Percentiles rank a stretch among this genome's conserved stretches.
Conservation (phyloP, 2,888 invertebrate genomes). For the Caenorhabditis doughertyi region DNA sequence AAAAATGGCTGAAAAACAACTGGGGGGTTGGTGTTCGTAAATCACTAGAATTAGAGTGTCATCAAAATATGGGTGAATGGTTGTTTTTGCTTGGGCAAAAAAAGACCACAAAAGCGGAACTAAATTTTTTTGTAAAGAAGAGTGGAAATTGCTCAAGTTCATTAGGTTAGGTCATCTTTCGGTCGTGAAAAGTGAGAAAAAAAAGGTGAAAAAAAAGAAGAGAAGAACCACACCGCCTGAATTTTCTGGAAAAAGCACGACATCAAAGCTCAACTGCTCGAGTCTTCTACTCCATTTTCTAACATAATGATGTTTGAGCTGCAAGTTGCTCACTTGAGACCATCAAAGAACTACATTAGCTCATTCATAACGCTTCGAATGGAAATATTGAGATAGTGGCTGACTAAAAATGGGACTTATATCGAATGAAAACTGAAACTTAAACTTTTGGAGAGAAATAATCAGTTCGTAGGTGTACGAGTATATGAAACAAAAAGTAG, state of each 20-base stretch:
- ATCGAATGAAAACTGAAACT: too few species aligned
- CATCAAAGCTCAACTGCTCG: constrained; percentile 18
- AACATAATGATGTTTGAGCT: constrained; percentile 34
- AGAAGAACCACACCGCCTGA: not conserved
- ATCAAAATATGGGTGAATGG: not conserved
- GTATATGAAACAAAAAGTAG: too few species aligned
- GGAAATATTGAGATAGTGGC: not conserved
- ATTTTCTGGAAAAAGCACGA: constrained; percentile 30
- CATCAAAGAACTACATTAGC: constrained; percentile 36
- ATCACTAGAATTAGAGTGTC: constrained; percentile 6
- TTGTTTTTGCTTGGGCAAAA: not conserved
- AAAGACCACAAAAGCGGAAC: constrained; percentile 1
- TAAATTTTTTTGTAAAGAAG: not conserved
- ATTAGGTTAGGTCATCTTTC: not conserved
- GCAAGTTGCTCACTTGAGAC: constrained; percentile 26
- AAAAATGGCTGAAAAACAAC: not conserved
- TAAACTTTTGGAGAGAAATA: too few species aligned
- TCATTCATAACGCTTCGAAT: constrained; percentile 12
- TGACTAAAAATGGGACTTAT: not conserved
- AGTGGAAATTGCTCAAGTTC: not conserved
- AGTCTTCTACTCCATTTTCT: not conserved
- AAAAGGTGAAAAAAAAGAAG: not conserved
- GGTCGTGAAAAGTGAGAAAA: not conserved
- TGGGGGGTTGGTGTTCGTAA: not conserved
- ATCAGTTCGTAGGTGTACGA: too few species aligned